Conservation (phyloP, 2,797 vertebrate genomes). For the Leptoclinus maculatus region DNA sequence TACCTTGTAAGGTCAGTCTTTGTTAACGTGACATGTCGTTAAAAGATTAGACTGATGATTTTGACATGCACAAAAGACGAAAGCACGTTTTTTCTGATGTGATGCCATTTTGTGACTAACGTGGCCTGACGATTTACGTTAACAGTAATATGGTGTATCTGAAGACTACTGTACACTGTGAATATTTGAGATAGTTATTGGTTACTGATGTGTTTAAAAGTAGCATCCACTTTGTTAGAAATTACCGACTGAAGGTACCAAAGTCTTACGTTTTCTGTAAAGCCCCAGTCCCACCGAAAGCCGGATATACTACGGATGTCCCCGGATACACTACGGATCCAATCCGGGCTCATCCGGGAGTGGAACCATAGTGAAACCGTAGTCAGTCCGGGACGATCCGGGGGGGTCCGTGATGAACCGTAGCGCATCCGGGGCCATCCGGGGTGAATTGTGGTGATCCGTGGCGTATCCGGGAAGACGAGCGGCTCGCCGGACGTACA, state of each 20-base stretch:
- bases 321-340: too few relatives aligned
- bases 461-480: too few relatives aligned
- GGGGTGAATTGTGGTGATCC: too few relatives aligned
- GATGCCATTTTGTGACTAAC: accelerated
- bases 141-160: neutral
- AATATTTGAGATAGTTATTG: neutral
- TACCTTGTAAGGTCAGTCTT: neutral
- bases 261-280: neutral
- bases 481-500: too few relatives aligned
- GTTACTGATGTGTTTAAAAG: neutral
- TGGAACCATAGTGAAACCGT: too few relatives aligned
- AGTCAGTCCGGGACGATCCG: too few relatives aligned
- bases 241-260: neutral
- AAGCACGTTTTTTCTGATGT: neutral
- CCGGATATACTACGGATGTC: too few relatives aligned
- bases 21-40: accelerated
- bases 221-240: neutral
- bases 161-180: neutral
- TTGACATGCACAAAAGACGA: neutral
- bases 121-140: neutral
- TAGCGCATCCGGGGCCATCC: too few relatives aligned
- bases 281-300: too few relatives aligned
- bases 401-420: too few relatives aligned
- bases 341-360: too few relatives aligned
- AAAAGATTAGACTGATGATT: neutral